Conservation (phyloP, 2,888 invertebrate species). For the Subacronicta megacephala region DNA sequence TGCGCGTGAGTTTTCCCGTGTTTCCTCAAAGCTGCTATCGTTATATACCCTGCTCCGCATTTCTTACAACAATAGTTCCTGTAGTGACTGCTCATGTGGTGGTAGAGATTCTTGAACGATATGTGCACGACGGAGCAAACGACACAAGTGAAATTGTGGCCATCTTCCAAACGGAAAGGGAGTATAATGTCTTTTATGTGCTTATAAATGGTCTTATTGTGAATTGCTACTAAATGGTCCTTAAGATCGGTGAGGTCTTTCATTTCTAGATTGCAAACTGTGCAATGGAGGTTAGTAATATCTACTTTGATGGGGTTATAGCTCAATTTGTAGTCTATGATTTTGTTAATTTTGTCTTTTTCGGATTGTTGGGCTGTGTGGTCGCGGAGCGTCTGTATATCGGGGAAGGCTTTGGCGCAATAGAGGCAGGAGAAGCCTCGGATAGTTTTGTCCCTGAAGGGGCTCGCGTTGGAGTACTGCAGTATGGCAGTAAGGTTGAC, state of each 20-base stretch:
- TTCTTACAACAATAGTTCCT: constrained; percentile 85
- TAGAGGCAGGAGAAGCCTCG: constrained; percentile 85
- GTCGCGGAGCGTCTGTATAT: constrained; percentile 74
- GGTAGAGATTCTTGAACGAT: constrained; percentile 84
- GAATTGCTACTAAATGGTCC: constrained; percentile 74
- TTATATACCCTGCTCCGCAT: constrained; percentile 83
- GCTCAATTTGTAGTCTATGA: constrained; percentile 85
- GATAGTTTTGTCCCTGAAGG: constrained; percentile 83
- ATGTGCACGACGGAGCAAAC: constrained; percentile 81
- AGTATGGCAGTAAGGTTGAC: constrained; percentile 84
- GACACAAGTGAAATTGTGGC: constrained; percentile 79
- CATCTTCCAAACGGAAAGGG: constrained; percentile 81
- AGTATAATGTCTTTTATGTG: constrained; percentile 85
- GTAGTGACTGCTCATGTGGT: constrained; percentile 86
- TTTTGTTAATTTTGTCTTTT: constrained; percentile 82
- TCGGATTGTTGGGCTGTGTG: constrained; percentile 80
- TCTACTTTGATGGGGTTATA: constrained; percentile 86
- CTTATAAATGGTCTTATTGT: constrained; percentile 78
- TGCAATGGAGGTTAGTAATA: constrained; percentile 79
- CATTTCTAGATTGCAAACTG: constrained; percentile 74
- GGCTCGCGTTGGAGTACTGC: constrained; percentile 85
- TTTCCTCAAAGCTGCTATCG: constrained; percentile 83
- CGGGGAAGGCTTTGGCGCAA: constrained; percentile 78
- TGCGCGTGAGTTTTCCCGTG: constrained; percentile 85
- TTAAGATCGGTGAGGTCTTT: constrained; percentile 79